A percentile compares a stretch with the other conserved stretches of the same genome.
Evolutionary conservation across 2,113 vertebrate genomes (phyloP).

Genomic region (Cephalopterus ornatus): DNA sequence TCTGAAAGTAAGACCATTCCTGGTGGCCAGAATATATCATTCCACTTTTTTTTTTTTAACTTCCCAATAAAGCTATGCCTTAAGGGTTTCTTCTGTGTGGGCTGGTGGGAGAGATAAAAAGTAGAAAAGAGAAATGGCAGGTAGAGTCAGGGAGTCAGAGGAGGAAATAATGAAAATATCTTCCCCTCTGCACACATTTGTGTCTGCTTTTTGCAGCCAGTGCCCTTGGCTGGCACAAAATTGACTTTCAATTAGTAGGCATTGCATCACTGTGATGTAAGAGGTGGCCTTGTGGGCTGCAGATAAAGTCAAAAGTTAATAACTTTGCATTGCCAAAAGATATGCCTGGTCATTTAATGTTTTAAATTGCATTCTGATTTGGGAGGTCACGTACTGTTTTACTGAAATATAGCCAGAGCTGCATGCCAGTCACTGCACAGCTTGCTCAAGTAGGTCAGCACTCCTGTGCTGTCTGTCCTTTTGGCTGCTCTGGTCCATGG

Average conservation of each 20-base stretch:
- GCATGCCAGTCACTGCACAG: neutral
- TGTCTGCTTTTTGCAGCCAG: neutral
- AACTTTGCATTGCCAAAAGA: neutral
- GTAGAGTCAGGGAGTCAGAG: neutral
- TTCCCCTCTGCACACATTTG: neutral
- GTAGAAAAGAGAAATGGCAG: neutral
- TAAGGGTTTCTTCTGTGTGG: neutral
- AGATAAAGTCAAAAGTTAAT: slow-evolving; percentile 3
- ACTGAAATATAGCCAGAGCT: neutral
- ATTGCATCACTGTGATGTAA: slow-evolving; percentile 11
- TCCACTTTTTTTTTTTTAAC: neutral
- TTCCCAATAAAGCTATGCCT: neutral
- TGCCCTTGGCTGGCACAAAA: neutral
- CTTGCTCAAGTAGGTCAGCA: neutral
- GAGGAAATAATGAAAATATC: neutral
- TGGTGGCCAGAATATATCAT: neutral
- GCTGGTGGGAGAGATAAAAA: neutral
- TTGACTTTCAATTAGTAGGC: neutral
- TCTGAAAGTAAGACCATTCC: neutral
- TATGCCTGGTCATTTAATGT: neutral
- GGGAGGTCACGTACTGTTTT: neutral
- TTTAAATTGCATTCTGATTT: neutral
- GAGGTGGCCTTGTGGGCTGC: neutral
- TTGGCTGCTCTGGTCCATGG: fast-evolving
- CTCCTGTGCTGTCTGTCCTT: neutral